Conservation (phyloP, 1,140 invertebrate genomes). For the Orussus abietinus region DNA sequence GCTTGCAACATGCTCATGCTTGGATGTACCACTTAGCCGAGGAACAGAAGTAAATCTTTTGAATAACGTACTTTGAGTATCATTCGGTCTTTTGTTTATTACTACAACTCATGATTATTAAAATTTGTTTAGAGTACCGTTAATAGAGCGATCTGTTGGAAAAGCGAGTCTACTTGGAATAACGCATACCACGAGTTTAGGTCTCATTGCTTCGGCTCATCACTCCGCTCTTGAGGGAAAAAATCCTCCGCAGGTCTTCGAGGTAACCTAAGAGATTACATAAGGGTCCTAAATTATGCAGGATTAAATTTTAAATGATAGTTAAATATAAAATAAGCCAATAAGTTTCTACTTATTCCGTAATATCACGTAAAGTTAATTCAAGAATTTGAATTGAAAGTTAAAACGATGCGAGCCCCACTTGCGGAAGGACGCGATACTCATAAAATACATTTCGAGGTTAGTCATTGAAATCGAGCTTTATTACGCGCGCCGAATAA, state of each 20-base stretch:
- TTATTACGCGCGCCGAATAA: too few relatives aligned
- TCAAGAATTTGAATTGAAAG: too few relatives aligned
- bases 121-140: constrained; percentile 29
- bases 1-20: constrained; percentile 78
- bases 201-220: constrained; percentile 48
- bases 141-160: constrained; percentile 49
- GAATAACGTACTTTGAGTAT: too few relatives aligned
- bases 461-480: too few relatives aligned
- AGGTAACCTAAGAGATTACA: constrained; percentile 26
- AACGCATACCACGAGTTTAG: constrained; percentile 47
- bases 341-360: too few relatives aligned
- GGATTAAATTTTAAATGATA: neutral
- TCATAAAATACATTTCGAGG: too few relatives aligned
- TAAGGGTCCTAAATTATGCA: neutral
- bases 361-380: too few relatives aligned
- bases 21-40: constrained; percentile 70
- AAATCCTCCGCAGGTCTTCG: constrained; percentile 44
- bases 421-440: too few relatives aligned
- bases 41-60: constrained; percentile 47
- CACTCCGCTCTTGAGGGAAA: constrained; percentile 45
- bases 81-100: neutral
- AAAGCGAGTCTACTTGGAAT: constrained; percentile 48
- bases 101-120: neutral
- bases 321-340: too few relatives aligned
- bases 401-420: too few relatives aligned